These are phyloP conservation scores for Phrynosoma platyrhinos DNA, from an alignment of 2,113 vertebrate species.

Conservation along the genomic window DNA sequence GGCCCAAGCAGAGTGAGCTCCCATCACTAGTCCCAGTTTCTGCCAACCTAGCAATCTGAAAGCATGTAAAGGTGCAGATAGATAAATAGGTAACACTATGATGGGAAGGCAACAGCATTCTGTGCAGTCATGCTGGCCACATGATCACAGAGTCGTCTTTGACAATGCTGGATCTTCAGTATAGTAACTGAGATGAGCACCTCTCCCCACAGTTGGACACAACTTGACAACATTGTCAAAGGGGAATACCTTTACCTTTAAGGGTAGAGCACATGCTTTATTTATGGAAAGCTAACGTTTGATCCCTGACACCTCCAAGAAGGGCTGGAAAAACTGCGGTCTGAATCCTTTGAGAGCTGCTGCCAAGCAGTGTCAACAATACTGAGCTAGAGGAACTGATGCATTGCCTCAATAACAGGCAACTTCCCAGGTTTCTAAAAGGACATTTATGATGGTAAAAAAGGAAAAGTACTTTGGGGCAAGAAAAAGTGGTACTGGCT, in stretches of 20 bases:
- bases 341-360: background rate
- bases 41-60: too few species aligned
- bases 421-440: background rate
- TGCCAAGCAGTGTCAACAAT: background rate
- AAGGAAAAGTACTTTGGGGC: slow-evolving; percentile 55
- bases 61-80: too few species aligned
- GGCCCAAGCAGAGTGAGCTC: too few species aligned
- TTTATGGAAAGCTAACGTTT: background rate
- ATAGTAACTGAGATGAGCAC: too few species aligned
- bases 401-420: background rate
- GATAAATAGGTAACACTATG: too few species aligned
- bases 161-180: too few species aligned
- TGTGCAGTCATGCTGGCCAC: too few species aligned
- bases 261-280: background rate
- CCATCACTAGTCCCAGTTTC: too few species aligned
- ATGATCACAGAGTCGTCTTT: too few species aligned
- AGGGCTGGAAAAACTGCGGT: background rate
- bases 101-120: too few species aligned
- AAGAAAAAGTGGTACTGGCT: slow-evolving; percentile 54
- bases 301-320: background rate
- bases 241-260: background rate
- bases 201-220: too few species aligned
- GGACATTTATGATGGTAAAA: slow-evolving; percentile 46
- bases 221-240: too few species aligned
- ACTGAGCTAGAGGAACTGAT: background rate